These are phyloP conservation scores for Lucilia sericata DNA, from an alignment of 1,140 invertebrate genomes.

Conservation along the genomic window DNA sequence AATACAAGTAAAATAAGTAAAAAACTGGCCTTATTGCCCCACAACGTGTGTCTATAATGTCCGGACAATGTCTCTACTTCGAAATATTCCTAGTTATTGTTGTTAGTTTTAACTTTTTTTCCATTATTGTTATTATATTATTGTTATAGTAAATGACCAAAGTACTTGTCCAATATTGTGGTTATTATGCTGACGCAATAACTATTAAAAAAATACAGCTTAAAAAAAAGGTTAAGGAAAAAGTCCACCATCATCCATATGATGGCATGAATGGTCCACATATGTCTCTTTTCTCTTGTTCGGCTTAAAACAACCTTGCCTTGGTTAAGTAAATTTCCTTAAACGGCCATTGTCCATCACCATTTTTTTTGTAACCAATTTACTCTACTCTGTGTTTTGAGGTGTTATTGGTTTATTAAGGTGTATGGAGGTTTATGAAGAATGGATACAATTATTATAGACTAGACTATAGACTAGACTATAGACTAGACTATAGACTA, in stretches of 20 bases:
- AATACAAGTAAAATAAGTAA: not conserved
- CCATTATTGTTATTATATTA: not conserved
- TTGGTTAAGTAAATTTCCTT: not conserved
- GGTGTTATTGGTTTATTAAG: no score
- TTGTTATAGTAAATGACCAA: slow-evolving; percentile 12
- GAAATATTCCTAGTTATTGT: slow-evolving; percentile 7
- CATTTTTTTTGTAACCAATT: not conserved
- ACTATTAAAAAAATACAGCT: not conserved
- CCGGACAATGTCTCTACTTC: slow-evolving; percentile 2
- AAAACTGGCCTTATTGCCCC: slow-evolving; percentile 31
- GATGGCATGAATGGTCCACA: not conserved
- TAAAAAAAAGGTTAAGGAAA: not conserved
- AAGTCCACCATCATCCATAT: not conserved
- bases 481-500: no score
- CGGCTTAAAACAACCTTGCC: not conserved
- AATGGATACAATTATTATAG: no score
- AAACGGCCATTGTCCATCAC: not conserved
- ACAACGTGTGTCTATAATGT: slow-evolving; percentile 29
- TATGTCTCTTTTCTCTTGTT: slow-evolving; percentile 12
- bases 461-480: no score
- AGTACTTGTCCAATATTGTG: slow-evolving; percentile 17
- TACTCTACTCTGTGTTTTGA: no score
- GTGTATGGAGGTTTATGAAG: no score
- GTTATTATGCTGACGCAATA: slow-evolving; percentile 26
- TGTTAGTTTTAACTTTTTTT: not conserved